Evolutionary conservation across 1,140 invertebrate genomes (phyloP), one percentile per base, ranked within the genome.

Genomic region (Tetramorium alpestre): DNA sequence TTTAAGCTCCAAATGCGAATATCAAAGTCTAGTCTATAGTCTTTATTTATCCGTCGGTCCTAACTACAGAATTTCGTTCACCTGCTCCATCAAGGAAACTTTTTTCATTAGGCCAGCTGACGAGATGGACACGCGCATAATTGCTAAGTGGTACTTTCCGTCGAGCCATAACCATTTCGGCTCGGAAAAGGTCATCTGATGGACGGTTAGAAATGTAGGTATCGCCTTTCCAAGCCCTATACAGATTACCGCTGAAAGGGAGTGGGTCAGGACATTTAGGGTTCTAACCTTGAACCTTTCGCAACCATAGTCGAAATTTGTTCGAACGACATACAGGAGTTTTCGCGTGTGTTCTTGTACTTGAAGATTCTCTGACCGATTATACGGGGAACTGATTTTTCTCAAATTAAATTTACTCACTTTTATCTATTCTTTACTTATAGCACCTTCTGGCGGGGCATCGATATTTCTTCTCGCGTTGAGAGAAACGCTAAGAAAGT

Each of bases 1-100:
- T 25, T 85, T 70, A 62, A 89, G 86, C 22, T 44, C n/a, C 47
- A 60, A 72, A 54, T 56, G 70, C 56, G 54, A 88, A 88, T 88
- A 88, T 88, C 58, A 77, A 77, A 77, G 65, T 76, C 47, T 28
- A 3, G 11, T 33, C 22, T 51, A 80, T 77, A 62, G 22, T 18
- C 10, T 70, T 80, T 60, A 47, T 13, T 49, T 80, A 6, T 2
- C 33, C 18, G 51, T 82, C 41, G 3, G 3, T 4, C 4, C 0
- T 56, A 11, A 41, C 13, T 54, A n/a, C 7, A 18, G 33, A 28
- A 69, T 58, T 58, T 49, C 67, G 25, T 38, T 22, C 33, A n/a
- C 28, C 25, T 41, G 28, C 49, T 60, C 13, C n/a, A 60, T 49
- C 54, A 60, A 38, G 41, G 13, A 84, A 84, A 73, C 28, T 62